Base-by-base conservation (phyloP, 2,113 vertebrate species). In the Microcebus ravelobensis region DNA sequence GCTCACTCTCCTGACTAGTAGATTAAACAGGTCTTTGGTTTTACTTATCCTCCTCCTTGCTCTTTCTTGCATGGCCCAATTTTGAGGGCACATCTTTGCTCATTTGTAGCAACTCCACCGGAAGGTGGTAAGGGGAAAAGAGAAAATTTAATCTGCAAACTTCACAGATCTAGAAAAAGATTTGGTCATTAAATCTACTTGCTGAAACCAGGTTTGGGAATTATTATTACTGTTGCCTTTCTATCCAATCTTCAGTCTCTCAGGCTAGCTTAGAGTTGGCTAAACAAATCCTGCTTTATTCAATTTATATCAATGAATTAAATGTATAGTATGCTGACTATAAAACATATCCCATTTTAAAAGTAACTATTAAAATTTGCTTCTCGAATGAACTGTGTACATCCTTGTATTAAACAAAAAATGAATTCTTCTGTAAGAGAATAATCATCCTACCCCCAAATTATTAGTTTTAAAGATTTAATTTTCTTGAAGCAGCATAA, bases 111-210 rank as follows among this genome's bases (percentile, higher is more conserved):
- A 93, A 85, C 39, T 83, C 52, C 45, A 52, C 59, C 61, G 12
- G 7, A 91, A 95, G 52, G 68, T 68, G 45, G 79, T 80, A 71
- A 89, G 8, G 31, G 34, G 74, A 68, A 95, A 90, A 86, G 57
- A 91, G 71, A 88, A 95, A 96, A 80, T 39, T 52, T 31, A 87
- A 91, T 91, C 91, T 91, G 63, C 45, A 94, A 88, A 86, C 27
- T 81, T 91, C 79, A 93, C 59, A 85, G 59, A n/a, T 79, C 74
- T 76, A 94, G 39, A 82, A 95, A 90, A 79, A 93, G 79, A 81
- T 45, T 18, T 42, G 70, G 79, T 94, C 94, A 94, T 11, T 52
- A 73, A 97, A 88, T 88, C 68, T 79, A n/a, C 73, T 84, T 90
- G 76, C 52, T 95, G 79, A 85, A 86, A 79, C 31, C 31, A 88